Conservation (phyloP, 2,888 invertebrate genomes). For the Lypha dubia region DNA sequence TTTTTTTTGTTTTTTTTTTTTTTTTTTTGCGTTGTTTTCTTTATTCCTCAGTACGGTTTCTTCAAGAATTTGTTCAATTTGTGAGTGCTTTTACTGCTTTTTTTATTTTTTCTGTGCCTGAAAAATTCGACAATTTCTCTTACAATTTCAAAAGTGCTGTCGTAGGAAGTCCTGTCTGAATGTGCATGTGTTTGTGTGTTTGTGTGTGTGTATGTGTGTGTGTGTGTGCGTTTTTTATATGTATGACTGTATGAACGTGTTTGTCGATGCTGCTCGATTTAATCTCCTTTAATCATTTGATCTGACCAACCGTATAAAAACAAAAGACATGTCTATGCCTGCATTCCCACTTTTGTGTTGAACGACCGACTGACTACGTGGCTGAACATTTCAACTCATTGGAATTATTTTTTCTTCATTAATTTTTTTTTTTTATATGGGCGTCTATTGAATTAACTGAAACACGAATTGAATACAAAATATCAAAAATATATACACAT, state of each 20-base stretch:
- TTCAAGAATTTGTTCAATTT: conserved; percentile 46
- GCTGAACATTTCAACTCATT: background rate
- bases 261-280: conserved; percentile 59
- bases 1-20: too few relatives aligned
- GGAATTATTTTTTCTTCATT: conserved; percentile 3
- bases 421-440: too few relatives aligned
- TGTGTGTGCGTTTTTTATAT: background rate
- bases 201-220: background rate
- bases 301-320: conserved; percentile 24
- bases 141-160: conserved; percentile 43
- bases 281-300: conserved; percentile 49
- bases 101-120: background rate
- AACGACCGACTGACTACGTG: too few relatives aligned
- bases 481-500: conserved; percentile 1
- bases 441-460: conserved; percentile 49
- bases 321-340: conserved; percentile 42
- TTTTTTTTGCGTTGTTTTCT: background rate
- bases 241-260: background rate
- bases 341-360: conserved; percentile 6
- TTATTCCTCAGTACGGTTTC: too few relatives aligned
- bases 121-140: conserved; percentile 9
- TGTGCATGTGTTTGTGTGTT: background rate
- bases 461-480: conserved; percentile 59
- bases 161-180: background rate
- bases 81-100: background rate